phyloP scores from a whole-genome alignment of 2,113 vertebrate species.

The Chaetorhynchus papuensis region DNA sequence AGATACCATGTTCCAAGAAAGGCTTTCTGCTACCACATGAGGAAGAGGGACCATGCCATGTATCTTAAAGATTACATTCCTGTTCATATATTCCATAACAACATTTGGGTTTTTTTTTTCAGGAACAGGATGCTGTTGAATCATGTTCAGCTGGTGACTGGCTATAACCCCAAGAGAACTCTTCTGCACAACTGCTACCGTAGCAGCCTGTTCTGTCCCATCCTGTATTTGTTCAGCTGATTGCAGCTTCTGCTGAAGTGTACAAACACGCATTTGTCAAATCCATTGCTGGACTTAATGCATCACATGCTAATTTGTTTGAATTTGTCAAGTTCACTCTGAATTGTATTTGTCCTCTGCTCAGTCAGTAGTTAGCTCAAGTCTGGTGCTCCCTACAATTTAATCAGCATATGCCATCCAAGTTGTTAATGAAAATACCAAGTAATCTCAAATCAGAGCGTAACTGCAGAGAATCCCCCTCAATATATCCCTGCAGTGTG shows the following conservation, averaged over 20 bases:
- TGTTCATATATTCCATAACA: background rate
- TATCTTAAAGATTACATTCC: background rate
- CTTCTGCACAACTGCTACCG: background rate
- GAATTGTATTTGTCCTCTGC: background rate
- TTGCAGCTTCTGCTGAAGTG: background rate
- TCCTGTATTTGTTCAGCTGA: background rate
- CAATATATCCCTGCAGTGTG: background rate
- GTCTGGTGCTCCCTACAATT: background rate
- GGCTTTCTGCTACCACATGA: background rate
- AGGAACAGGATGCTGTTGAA: background rate
- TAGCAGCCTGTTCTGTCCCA: background rate
- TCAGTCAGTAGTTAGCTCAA: background rate
- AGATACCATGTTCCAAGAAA: background rate
- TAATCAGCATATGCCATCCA: background rate
- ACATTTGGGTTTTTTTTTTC: accelerated
- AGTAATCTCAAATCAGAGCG: background rate
- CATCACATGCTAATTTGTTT: background rate
- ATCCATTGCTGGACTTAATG: background rate
- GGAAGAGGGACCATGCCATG: background rate
- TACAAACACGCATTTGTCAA: background rate
- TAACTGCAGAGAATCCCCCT: background rate
- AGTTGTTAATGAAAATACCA: background rate
- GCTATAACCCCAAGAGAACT: background rate
- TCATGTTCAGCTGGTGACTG: background rate
- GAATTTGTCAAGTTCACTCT: background rate